Evolutionary conservation across 2,113 vertebrate species (phyloP).

Genomic region (Meriones unguiculatus): DNA sequence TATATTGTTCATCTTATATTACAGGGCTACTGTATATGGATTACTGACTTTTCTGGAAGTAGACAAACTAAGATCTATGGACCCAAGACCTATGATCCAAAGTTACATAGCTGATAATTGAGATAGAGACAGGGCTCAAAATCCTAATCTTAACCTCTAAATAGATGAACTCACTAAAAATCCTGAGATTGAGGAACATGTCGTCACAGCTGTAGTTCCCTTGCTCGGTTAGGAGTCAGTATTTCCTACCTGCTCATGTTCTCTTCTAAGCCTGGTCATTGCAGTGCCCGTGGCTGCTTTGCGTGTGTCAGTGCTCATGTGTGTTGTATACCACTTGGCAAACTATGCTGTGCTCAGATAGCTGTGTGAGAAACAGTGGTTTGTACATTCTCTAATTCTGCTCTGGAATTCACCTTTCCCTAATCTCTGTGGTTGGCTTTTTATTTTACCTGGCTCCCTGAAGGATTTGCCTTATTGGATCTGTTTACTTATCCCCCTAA

Average conservation of each 20-base stretch:
- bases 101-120: background rate
- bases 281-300: background rate
- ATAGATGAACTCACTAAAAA: background rate
- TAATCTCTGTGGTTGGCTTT: conserved; percentile 8
- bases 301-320: background rate
- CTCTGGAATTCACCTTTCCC: conserved; percentile 23
- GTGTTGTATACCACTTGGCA: background rate
- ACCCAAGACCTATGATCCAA: background rate
- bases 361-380: background rate
- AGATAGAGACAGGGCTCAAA: background rate
- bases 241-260: background rate
- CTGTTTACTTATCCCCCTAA: conserved; percentile 22
- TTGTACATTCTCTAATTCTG: background rate
- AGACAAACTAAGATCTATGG: background rate
- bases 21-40: background rate
- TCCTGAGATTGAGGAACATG: background rate
- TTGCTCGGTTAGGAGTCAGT: background rate
- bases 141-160: background rate
- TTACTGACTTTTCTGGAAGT: background rate
- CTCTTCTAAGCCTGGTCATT: background rate
- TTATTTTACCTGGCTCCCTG: conserved; percentile 25
- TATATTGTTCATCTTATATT: background rate
- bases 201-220: background rate
- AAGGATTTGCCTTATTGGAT: conserved; percentile 34
- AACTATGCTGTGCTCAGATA: background rate